A percentile compares a stretch with the other conserved stretches of the same genome.
phyloP scores from a whole-genome alignment of 2,888 invertebrate genomes.

The Biston betularia region DNA sequence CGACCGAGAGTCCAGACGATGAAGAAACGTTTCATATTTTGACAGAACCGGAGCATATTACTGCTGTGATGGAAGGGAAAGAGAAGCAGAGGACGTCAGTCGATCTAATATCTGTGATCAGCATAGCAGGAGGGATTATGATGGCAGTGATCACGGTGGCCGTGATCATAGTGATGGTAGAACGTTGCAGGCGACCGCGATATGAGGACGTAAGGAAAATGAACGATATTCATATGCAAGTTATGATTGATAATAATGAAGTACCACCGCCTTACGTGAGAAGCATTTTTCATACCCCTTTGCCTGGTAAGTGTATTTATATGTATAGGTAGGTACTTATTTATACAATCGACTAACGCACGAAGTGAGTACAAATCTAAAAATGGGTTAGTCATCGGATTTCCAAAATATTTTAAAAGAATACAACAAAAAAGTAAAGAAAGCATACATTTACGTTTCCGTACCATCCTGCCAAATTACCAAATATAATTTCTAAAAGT shows the following conservation, averaged over 20 bases:
- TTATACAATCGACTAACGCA: too few relatives aligned
- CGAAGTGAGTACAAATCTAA: too few relatives aligned
- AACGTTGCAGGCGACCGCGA: conserved; percentile 73
- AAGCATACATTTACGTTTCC: too few relatives aligned
- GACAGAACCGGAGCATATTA: conserved; percentile 85
- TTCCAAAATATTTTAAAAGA: too few relatives aligned
- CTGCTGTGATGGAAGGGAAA: conserved; percentile 81
- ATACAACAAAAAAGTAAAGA: too few relatives aligned
- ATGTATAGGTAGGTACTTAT: background rate
- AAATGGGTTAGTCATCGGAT: too few relatives aligned
- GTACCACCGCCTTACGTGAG: conserved; percentile 82
- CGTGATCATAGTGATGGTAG: conserved; percentile 80
- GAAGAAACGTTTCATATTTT: conserved; percentile 84
- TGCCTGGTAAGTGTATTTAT: conserved; percentile 75
- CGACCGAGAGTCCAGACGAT: conserved; percentile 68
- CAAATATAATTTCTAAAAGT: background rate
- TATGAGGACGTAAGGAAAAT: conserved; percentile 77
- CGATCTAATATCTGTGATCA: conserved; percentile 80
- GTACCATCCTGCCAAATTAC: too few relatives aligned
- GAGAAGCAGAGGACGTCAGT: conserved; percentile 72
- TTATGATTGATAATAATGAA: conserved; percentile 76
- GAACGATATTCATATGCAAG: conserved; percentile 80
- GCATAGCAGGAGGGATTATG: conserved; percentile 83
- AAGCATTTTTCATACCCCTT: conserved; percentile 85
- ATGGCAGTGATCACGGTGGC: conserved; percentile 83